Conservation (phyloP, 2,888 invertebrate genomes). For the Bhutanitis thaidina region DNA sequence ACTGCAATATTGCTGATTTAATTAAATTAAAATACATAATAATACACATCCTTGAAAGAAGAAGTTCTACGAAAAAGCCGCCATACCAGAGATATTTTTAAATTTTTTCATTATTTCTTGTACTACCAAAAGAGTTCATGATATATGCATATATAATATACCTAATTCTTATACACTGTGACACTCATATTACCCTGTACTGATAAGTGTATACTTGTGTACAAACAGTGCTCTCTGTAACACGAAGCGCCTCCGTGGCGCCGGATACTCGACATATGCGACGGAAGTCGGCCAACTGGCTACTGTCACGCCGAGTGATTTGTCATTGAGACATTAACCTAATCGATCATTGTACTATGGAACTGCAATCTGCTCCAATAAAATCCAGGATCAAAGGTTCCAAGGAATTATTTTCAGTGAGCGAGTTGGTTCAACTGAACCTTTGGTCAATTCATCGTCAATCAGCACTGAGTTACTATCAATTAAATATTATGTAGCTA, state of each 20-base stretch:
- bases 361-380: constrained; percentile 15
- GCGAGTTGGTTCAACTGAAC: background rate
- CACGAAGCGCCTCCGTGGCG: constrained; percentile 14
- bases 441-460: background rate
- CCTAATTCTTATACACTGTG: no score
- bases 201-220: background rate
- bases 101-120: no score
- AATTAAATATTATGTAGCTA: no score
- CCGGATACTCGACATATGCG: constrained; percentile 14
- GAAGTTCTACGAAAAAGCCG: no score
- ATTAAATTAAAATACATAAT: no score
- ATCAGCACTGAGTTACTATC: background rate
- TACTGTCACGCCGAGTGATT: constrained; percentile 14
- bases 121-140: no score
- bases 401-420: background rate
- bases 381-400: constrained; percentile 6
- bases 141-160: no score
- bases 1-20: no score
- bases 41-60: no score
- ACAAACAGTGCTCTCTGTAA: constrained; percentile 5
- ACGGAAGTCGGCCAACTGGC: constrained; percentile 12
- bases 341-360: constrained; percentile 4
- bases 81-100: no score
- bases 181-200: background rate
- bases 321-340: constrained; percentile 14